Evolutionary conservation across 2,797 vertebrate genomes (phyloP).

Genomic region (Lagorchestes hirsutus): DNA sequence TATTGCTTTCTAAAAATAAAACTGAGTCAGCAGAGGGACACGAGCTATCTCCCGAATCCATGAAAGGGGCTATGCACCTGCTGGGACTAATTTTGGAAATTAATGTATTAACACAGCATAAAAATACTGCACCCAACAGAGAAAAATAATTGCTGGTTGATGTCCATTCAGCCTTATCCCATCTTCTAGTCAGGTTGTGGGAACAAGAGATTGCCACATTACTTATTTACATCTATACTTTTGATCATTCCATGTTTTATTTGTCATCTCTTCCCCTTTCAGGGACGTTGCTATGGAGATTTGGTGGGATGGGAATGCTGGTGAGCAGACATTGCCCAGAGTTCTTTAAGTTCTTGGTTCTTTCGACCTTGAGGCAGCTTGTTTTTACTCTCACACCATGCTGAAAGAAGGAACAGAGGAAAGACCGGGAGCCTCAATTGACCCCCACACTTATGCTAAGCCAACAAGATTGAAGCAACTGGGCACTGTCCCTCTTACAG

Average conservation of each 20-base stretch:
- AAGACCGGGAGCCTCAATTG: neutral
- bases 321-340: neutral
- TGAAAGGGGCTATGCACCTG: neutral
- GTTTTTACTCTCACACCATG: neutral
- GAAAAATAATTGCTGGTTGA: constrained; percentile 2
- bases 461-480: neutral
- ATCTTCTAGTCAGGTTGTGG: neutral
- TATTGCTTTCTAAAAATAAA: constrained; percentile 7
- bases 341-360: neutral
- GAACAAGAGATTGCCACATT: neutral
- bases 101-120: constrained; percentile 3
- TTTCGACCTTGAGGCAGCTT: neutral
- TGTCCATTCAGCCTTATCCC: neutral
- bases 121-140: neutral
- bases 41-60: neutral
- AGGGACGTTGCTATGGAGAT: neutral
- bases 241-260: neutral
- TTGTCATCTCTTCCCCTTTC: neutral
- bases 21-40: neutral
- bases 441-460: neutral
- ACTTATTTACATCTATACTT: neutral
- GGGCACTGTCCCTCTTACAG: neutral
- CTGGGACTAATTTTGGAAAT: constrained; percentile 6
- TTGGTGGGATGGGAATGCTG: neutral
- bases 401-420: neutral